These are phyloP conservation scores for Zaprionus lachaisei DNA, from an alignment of 1,140 invertebrate species.

Conservation along the genomic window DNA sequence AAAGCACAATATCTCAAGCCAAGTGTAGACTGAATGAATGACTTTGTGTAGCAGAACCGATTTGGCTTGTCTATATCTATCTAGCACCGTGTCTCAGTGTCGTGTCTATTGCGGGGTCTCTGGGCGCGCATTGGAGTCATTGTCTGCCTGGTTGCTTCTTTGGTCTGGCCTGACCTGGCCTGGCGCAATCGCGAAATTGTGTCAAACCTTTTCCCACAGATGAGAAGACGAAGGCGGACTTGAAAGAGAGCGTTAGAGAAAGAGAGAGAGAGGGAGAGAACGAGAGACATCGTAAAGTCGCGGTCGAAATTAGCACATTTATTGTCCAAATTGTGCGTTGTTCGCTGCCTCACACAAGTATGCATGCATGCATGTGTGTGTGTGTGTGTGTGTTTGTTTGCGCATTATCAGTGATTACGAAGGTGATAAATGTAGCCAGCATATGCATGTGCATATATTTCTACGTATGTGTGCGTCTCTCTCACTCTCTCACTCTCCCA, in stretches of 20 bases:
- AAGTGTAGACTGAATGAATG: slow-evolving; percentile 55
- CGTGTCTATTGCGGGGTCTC: neutral
- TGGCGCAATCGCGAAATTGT: slow-evolving; percentile 57
- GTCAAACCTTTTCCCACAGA: slow-evolving; percentile 47
- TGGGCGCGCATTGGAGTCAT: slow-evolving; percentile 9
- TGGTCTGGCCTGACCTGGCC: slow-evolving; percentile 28
- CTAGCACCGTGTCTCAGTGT: neutral
- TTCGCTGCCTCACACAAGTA: neutral
- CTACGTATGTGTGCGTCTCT: slow-evolving; percentile 12
- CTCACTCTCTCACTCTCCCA: slow-evolving; percentile 3
- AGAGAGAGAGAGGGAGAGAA: slow-evolving; percentile 5
- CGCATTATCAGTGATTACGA: slow-evolving; percentile 67
- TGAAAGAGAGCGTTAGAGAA: neutral
- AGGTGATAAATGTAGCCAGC: slow-evolving; percentile 43
- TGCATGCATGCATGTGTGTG: slow-evolving; percentile 15
- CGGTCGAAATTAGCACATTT: slow-evolving; percentile 55
- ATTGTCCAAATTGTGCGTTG: slow-evolving; percentile 48
- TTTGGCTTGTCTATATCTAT: slow-evolving; percentile 1
- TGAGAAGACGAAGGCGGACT: slow-evolving; percentile 14
- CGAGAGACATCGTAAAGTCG: slow-evolving; percentile 10
- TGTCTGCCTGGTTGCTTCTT: slow-evolving; percentile 7
- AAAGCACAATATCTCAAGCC: neutral
- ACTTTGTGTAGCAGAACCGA: slow-evolving; percentile 51
- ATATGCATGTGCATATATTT: slow-evolving; percentile 16
- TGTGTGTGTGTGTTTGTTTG: slow-evolving; percentile 31